Evolutionary conservation across 2,113 vertebrate genomes (phyloP).

Genomic region (Edolisoma coerulescens): DNA sequence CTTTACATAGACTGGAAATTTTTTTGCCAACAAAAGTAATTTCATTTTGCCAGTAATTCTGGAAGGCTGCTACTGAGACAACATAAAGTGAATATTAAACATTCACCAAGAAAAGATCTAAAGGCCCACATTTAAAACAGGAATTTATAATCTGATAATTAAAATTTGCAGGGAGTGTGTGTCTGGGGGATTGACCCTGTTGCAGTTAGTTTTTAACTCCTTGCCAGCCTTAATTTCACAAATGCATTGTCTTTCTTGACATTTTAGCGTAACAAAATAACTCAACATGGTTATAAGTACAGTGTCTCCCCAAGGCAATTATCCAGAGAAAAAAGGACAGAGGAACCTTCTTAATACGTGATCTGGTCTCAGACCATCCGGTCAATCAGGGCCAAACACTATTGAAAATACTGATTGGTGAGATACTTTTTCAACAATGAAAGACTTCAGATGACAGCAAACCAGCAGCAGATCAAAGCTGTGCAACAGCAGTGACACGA

Average conservation of each 20-base stretch:
- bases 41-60: not conserved
- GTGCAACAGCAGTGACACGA: not conserved
- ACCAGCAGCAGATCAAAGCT: not conserved
- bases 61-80: not conserved
- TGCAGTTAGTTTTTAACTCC: not conserved
- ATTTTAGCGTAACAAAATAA: not conserved
- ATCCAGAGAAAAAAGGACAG: not conserved
- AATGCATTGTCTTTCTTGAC: not conserved
- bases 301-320: not conserved
- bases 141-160: not conserved
- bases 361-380: not conserved
- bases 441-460: not conserved
- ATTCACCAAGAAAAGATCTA: not conserved
- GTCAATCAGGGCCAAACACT: not conserved
- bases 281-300: not conserved
- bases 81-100: not conserved
- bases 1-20: not conserved
- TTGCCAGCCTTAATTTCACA: not conserved
- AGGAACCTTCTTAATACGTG: not conserved
- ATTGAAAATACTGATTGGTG: not conserved
- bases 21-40: slow-evolving; percentile 6
- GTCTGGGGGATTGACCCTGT: not conserved
- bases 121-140: not conserved
- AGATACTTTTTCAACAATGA: not conserved
- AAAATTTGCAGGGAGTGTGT: not conserved